These are phyloP conservation scores for Chironomus striatipennis DNA, from an alignment of 1,140 invertebrate genomes.

Conservation along the genomic window DNA sequence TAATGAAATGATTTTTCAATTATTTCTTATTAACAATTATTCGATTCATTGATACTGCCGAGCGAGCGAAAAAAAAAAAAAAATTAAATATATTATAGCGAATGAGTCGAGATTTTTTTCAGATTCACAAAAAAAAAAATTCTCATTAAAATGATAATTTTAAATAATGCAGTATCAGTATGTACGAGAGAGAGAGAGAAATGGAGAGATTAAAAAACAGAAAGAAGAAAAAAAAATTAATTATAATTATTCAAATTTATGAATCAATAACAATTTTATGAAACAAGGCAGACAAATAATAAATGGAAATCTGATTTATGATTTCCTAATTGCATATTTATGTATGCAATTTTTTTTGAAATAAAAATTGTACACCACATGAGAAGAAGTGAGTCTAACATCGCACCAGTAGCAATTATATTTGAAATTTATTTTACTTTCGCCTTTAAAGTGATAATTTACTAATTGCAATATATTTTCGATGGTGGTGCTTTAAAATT, in stretches of 20 bases:
- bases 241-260: conserved; percentile 23
- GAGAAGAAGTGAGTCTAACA: neutral
- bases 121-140: neutral
- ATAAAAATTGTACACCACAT: neutral
- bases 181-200: no score
- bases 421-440: conserved; percentile 4
- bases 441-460: conserved; percentile 1
- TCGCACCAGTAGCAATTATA: neutral
- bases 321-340: conserved; percentile 18
- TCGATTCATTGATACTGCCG: conserved; percentile 6
- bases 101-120: neutral
- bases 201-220: neutral
- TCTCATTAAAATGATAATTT: conserved; percentile 23
- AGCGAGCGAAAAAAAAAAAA: neutral
- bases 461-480: neutral
- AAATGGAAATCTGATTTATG: conserved; percentile 22
- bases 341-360: neutral
- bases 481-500: neutral
- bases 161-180: neutral
- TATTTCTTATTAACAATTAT: conserved; percentile 15
- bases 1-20: conserved; percentile 10
- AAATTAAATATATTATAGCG: neutral
- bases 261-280: conserved; percentile 21
- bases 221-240: neutral
- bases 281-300: conserved; percentile 21